Base-by-base conservation (phyloP, 1,140 invertebrate species). In the Calycopis cecrops region DNA sequence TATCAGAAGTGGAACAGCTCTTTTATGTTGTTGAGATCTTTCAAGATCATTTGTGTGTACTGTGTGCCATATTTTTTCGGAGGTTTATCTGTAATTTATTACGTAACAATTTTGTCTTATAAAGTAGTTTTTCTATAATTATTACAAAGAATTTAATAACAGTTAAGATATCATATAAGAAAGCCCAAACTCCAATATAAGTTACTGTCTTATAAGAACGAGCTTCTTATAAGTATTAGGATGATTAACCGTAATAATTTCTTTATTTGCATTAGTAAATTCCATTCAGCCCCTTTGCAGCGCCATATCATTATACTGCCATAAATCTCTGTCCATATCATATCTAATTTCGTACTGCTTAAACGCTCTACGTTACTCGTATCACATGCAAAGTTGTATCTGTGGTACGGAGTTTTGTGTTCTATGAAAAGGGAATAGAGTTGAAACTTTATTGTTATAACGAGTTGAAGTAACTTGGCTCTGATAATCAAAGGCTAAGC, bases 401-500 rank as follows among this genome's bases (percentile, higher is more conserved):
- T 21, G 18, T 10, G 9, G 9, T 48, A 21, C n/a, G 21, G 33
- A 14, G 10, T 17, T 53, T 11, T 16, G 11, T 16, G 28, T 6
- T 47, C 34, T 53, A 50, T 40, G 9, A 9, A 1, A 4, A 6
- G 11, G 11, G 0, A 11, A 54, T 35, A 60, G 8, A 48, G 53
- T 58, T 52, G 8, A 54, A 33, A 47, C 28, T 54, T 10, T 3
- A 16, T n/a, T 47, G 21, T 9, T 17, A 14, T n/a, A 11, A 10
- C 34, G 17, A 59, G 21, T 4, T 16, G 40, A 44, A 16, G 40
- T 42, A 18, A 37, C 63, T 75, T 61, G 49, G 54, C 55, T 52
- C 60, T 63, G 56, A 62, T 67, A 73, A 73, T 77, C 57, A 69
- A 71, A 67, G 68, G 57, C 61, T 62, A 61, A 71, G 72, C 55